Conservation (phyloP, 2,113 vertebrate species). For the Cnemophilus loriae region DNA sequence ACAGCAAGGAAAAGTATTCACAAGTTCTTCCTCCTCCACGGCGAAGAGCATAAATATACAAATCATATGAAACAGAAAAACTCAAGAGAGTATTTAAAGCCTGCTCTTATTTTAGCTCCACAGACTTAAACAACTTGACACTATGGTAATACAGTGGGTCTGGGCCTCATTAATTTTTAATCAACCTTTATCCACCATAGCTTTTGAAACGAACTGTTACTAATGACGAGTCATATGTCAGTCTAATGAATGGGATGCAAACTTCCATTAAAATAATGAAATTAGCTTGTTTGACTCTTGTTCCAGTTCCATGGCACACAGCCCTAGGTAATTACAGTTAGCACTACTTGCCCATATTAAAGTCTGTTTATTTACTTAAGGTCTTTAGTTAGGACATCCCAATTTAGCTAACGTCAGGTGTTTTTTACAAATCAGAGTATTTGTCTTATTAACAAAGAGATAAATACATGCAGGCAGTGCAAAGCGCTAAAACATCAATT, state of each 20-base stretch:
- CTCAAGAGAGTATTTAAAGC: neutral
- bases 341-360: conserved; percentile 33
- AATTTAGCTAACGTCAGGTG: conserved; percentile 54
- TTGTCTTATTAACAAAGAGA: conserved; percentile 54
- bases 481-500: conserved; percentile 24
- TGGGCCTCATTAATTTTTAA: conserved; percentile 71
- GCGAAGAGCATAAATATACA: neutral
- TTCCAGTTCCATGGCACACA: conserved; percentile 56
- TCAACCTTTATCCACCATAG: conserved; percentile 70
- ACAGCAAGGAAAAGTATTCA: neutral
- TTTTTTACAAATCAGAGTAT: conserved; percentile 40
- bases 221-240: conserved; percentile 75
- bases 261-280: conserved; percentile 75
- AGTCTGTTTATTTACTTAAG: conserved; percentile 69
- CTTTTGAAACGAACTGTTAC: conserved; percentile 75
- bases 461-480: conserved; percentile 17
- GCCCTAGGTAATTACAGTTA: conserved; percentile 65
- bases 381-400: conserved; percentile 54
- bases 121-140: neutral
- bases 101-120: neutral
- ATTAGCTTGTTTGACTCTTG: conserved; percentile 70
- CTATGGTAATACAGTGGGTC: neutral
- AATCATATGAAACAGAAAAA: neutral
- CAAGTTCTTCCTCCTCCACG: neutral
- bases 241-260: conserved; percentile 73